Evolutionary conservation across 2,888 invertebrate species (phyloP).

Genomic region (Erebia aethiops): DNA sequence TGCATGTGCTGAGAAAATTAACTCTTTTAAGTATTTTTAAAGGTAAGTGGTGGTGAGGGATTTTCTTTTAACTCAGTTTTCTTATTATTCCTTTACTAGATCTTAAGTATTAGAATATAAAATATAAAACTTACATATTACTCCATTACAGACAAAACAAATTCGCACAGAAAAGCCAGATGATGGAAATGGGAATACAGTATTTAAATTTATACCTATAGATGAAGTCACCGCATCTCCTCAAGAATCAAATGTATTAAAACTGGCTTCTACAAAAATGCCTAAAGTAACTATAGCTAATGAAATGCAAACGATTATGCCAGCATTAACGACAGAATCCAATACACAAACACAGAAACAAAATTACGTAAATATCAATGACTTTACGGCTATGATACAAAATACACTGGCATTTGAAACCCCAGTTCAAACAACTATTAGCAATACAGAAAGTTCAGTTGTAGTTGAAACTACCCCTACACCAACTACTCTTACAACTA

Average conservation of each 20-base stretch:
- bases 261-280: conserved; percentile 67
- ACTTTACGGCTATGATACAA: conserved; percentile 31
- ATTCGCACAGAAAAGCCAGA: conserved; percentile 78
- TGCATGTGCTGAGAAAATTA: conserved; percentile 29
- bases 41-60: conserved; percentile 66
- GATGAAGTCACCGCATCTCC: conserved; percentile 68
- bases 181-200: conserved; percentile 64
- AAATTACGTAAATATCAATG: conserved; percentile 49
- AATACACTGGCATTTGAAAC: conserved; percentile 47
- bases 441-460: conserved; percentile 44
- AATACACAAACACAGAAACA: conserved; percentile 57
- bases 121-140: conserved; percentile 18
- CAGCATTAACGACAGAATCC: conserved; percentile 56
- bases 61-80: neutral
- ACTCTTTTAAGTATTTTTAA: conserved; percentile 17
- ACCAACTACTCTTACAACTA: conserved; percentile 40
- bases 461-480: conserved; percentile 46
- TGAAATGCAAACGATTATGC: conserved; percentile 56
- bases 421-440: conserved; percentile 43
- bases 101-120: neutral
- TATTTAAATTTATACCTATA: conserved; percentile 78
- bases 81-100: neutral
- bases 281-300: conserved; percentile 53
- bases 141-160: conserved; percentile 78
- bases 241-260: conserved; percentile 73